Percentiles rank a stretch among this genome's conserved stretches.
Conservation (phyloP, 2,797 vertebrate species). For the Pogonophryne albipinna region DNA sequence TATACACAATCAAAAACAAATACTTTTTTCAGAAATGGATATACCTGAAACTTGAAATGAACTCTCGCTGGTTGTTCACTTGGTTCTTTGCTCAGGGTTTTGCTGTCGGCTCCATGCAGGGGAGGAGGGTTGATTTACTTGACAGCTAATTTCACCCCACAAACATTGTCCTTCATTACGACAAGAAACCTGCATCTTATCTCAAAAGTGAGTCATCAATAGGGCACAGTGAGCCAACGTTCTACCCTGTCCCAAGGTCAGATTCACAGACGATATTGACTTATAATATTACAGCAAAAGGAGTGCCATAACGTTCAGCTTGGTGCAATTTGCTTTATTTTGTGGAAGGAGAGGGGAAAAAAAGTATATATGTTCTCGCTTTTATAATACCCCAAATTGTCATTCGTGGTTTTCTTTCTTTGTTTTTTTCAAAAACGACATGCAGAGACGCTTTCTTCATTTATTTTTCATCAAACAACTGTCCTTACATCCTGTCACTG, state of each 20-base stretch:
- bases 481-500: background rate
- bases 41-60: background rate
- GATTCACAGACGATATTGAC: background rate
- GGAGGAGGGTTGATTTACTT: background rate
- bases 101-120: constrained; percentile 6
- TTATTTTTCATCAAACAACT: background rate
- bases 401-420: too few relatives aligned
- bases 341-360: too few relatives aligned
- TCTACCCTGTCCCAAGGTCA: background rate
- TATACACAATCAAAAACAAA: background rate
- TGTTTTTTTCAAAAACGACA: too few relatives aligned
- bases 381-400: too few relatives aligned
- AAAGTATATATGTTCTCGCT: too few relatives aligned
- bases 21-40: background rate
- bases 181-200: background rate
- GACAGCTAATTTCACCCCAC: background rate
- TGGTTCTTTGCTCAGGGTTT: constrained; percentile 30
- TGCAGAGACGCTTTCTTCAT: background rate
- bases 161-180: background rate
- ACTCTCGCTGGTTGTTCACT: background rate
- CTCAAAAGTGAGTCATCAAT: background rate
- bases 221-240: background rate
- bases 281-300: background rate
- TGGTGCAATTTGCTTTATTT: background rate
- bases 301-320: background rate